phyloP scores from a whole-genome alignment of 1,140 invertebrate genomes.

The Battus philenor region DNA sequence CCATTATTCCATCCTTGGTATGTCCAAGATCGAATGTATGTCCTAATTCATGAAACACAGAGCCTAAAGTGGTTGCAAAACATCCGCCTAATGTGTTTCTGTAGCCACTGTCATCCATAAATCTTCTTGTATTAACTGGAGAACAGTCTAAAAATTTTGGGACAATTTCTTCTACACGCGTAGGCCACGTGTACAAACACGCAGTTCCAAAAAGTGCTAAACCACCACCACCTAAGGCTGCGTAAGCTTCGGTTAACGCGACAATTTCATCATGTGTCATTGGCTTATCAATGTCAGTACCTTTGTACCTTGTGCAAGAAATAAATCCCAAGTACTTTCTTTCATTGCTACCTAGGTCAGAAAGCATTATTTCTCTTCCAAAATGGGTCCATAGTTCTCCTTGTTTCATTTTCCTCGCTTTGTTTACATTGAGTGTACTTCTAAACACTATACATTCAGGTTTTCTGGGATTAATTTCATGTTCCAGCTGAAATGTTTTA shows the following conservation, averaged over 20 bases:
- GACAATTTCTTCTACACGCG: constrained; percentile 81
- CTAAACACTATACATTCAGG: constrained; percentile 82
- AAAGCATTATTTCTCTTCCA: constrained; percentile 86
- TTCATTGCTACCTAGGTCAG: constrained; percentile 77
- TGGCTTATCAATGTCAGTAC: constrained; percentile 77
- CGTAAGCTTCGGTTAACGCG: constrained; percentile 86
- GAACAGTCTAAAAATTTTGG: constrained; percentile 75
- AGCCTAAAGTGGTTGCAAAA: constrained; percentile 93
- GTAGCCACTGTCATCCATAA: constrained; percentile 94
- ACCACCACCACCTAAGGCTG: constrained; percentile 92
- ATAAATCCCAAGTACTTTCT: constrained; percentile 93
- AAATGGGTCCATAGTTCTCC: constrained; percentile 90
- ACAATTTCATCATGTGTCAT: constrained; percentile 86
- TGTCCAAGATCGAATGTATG: constrained; percentile 97
- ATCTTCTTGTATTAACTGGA: constrained; percentile 80
- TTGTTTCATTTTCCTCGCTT: constrained; percentile 84
- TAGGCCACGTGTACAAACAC: constrained; percentile 94
- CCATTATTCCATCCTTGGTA: constrained; percentile 94
- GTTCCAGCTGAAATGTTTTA: constrained; percentile 88
- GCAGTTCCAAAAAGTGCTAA: constrained; percentile 93
- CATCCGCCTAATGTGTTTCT: constrained; percentile 90
- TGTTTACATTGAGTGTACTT: constrained; percentile 82
- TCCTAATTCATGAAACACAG: constrained; percentile 95
- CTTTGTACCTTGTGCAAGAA: constrained; percentile 89
- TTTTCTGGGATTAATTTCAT: constrained; percentile 77